Conservation (phyloP, 2,113 vertebrate genomes). For the Pteropus alecto region DNA sequence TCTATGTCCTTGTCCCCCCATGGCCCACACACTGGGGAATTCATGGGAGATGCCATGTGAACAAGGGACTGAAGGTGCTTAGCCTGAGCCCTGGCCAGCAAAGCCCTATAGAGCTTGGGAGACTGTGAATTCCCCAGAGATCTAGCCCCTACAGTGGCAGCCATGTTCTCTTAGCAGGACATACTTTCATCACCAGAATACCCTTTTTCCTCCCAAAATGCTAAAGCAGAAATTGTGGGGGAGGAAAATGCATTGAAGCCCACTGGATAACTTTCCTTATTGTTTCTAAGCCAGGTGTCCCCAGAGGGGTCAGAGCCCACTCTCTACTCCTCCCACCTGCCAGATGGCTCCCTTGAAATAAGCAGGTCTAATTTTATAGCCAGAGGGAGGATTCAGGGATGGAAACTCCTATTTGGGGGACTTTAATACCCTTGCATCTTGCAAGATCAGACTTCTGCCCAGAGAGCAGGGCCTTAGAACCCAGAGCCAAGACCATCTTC, state of each 20-base stretch:
- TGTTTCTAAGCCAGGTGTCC: background rate
- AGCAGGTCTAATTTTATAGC: slow-evolving; percentile 77
- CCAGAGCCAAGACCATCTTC: background rate
- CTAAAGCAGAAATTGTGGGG: slow-evolving; percentile 20
- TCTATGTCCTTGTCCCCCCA: background rate
- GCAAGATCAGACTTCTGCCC: background rate
- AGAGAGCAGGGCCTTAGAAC: background rate
- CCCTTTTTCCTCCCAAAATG: slow-evolving; percentile 55
- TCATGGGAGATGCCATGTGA: background rate
- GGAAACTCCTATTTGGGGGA: slow-evolving; percentile 34
- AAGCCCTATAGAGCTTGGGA: rapidly evolving
- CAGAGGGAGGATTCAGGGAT: slow-evolving; percentile 55
- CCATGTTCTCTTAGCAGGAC: background rate
- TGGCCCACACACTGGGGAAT: background rate
- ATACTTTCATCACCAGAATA: slow-evolving; percentile 25
- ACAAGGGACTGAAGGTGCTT: background rate
- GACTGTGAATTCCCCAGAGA: background rate
- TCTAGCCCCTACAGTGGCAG: background rate
- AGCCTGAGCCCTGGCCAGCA: background rate
- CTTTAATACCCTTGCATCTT: slow-evolving; percentile 21
- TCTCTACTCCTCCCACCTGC: slow-evolving; percentile 64
- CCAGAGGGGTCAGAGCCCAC: slow-evolving; percentile 45
- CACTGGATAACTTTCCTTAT: slow-evolving; percentile 6
- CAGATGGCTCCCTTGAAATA: slow-evolving; percentile 76
- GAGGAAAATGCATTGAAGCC: background rate